Base-by-base conservation (phyloP, 1,140 invertebrate genomes). In the Bradysia coprophila region DNA sequence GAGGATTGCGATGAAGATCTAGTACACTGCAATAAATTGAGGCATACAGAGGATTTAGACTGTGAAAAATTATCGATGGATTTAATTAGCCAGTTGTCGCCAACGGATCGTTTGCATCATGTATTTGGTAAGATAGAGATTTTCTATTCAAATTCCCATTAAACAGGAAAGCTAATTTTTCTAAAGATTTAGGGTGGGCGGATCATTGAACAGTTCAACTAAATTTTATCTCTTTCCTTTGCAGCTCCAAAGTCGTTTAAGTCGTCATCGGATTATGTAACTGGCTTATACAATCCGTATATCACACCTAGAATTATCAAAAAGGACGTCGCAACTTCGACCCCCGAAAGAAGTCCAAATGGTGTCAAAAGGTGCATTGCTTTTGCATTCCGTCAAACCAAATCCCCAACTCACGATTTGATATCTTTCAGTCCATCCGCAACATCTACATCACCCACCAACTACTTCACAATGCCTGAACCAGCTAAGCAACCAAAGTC, bases 211-310 rank as follows among this genome's bases (percentile, higher is more conserved):
- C n/a, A n/a, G n/a, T n/a, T n/a, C n/a, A n/a, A n/a, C n/a, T n/a
- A n/a, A n/a, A n/a, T n/a, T n/a, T n/a, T n/a, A n/a, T n/a, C n/a
- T n/a, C 24, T 28, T 42, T 33, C 44, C 15, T 40, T 61, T 65
- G 46, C 56, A 75, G 75, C 76, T 64, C 73, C 76, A 61, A 68
- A 70, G 55, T 72, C 74, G 48, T 69, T 75, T 49, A 84, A 82
- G 62, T 81, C 76, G 49, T 70, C 77, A 21, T 75, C 77, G 43
- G 78, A 86, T 55, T 87, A 84, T 58, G 79, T 88, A 51, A 73
- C 73, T 54, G 81, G 80, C 43, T 56, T 89, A 38, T 86, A 87
- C 57, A 72, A 75, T 57, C 65, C 79, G 37, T 73, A 81, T 51
- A 64, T 79, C 38, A 69, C 69, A 21, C 60, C 71, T 22, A 64